Conservation (phyloP, 2,113 vertebrate genomes). For the Lutjanus erythropterus region DNA sequence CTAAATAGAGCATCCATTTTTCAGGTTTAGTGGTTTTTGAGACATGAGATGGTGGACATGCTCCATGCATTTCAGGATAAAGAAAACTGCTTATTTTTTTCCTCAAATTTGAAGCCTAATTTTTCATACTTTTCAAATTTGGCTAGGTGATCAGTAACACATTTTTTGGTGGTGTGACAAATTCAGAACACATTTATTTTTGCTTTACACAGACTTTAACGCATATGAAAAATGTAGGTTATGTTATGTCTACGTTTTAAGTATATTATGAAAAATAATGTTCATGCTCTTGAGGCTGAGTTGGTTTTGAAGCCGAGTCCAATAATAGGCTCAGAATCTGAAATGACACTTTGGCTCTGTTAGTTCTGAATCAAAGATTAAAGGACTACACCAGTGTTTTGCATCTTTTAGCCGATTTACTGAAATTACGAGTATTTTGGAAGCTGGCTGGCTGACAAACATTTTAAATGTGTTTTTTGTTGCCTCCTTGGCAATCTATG, state of each 20-base stretch:
- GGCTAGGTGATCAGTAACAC: no score
- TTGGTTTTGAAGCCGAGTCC: slow-evolving; percentile 19
- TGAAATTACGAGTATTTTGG: slow-evolving; percentile 22
- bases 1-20: no score
- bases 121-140: no score
- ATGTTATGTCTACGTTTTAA: slow-evolving; percentile 31
- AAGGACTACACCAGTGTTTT: slow-evolving; percentile 17
- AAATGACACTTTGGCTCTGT: background rate
- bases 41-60: no score
- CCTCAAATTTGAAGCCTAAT: no score
- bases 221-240: slow-evolving; percentile 15
- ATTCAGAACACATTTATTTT: no score
- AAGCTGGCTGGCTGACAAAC: slow-evolving; percentile 34
- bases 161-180: no score
- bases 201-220: no score
- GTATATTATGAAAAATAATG: slow-evolving; percentile 17
- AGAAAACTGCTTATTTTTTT: no score
- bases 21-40: no score
- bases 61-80: no score
- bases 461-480: slow-evolving; percentile 22
- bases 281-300: background rate
- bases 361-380: slow-evolving; percentile 43
- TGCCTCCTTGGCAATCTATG: slow-evolving; percentile 37
- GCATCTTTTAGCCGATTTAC: slow-evolving; percentile 23
- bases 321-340: slow-evolving; percentile 1